Evolutionary conservation across 2,888 invertebrate genomes (phyloP).

Genomic region (Temnothorax rugatulus): DNA sequence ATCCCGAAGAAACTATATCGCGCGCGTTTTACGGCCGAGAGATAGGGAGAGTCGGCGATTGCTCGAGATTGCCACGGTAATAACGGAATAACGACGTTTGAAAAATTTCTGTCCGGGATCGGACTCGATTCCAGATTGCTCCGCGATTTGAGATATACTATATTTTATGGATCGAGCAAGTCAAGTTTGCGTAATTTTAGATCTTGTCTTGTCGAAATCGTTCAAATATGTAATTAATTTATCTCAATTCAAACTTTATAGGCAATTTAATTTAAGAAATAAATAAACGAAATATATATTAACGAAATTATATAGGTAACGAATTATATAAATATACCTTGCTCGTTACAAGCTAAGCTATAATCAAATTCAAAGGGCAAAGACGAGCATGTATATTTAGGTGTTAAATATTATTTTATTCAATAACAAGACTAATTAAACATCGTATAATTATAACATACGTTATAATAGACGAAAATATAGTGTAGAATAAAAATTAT

Average conservation of each 20-base stretch:
- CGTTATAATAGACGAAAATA: too few relatives aligned
- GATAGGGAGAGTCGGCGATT: neutral
- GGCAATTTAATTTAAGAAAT: neutral
- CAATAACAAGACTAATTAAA: too few relatives aligned
- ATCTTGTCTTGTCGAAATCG: neutral
- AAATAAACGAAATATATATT: too few relatives aligned
- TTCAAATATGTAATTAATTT: constrained; percentile 2
- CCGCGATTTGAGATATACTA: neutral
- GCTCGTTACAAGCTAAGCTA: too few relatives aligned
- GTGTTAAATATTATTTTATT: too few relatives aligned
- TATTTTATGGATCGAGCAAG: neutral
- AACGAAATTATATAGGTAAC: too few relatives aligned
- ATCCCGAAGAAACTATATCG: constrained; percentile 23
- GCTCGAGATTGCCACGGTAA: constrained; percentile 3
- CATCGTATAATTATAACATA: too few relatives aligned
- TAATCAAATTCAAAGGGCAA: too few relatives aligned
- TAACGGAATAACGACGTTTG: constrained; percentile 8
- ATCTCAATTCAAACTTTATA: neutral
- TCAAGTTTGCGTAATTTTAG: neutral
- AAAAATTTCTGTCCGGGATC: constrained; percentile 6
- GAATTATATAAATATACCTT: too few relatives aligned
- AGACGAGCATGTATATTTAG: too few relatives aligned
- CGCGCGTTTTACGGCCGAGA: neutral
- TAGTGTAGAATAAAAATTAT: neutral
- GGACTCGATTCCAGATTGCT: constrained; percentile 1